phyloP scores from a whole-genome alignment of 2,113 vertebrate genomes.

The Passer montanus region DNA sequence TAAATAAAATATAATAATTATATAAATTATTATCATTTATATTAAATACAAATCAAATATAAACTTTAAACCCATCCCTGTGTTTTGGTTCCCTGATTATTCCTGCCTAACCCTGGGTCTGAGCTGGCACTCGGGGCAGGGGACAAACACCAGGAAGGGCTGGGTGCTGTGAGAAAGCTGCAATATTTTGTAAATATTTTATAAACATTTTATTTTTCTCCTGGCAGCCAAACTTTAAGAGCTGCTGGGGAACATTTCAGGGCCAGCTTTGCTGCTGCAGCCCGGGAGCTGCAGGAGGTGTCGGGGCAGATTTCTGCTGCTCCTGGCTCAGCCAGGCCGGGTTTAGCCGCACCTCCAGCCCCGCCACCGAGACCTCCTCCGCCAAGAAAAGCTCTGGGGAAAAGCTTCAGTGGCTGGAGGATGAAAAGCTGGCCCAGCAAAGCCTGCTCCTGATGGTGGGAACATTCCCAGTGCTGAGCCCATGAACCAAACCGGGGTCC shows the following conservation, averaged over 20 bases:
- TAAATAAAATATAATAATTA: not conserved
- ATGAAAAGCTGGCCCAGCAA: not conserved
- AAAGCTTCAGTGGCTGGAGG: not conserved
- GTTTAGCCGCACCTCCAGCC: not conserved
- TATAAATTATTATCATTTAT: too few species aligned
- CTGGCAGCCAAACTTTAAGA: not conserved
- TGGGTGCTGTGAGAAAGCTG: not conserved
- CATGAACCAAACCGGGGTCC: not conserved
- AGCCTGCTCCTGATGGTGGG: not conserved
- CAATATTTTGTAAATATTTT: too few species aligned
- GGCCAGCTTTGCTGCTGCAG: not conserved
- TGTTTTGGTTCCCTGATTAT: not conserved
- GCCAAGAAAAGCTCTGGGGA: not conserved
- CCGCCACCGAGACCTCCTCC: not conserved
- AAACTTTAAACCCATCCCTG: not conserved
- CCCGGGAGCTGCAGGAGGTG: not conserved
- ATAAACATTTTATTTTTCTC: not conserved
- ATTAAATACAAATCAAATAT: not conserved
- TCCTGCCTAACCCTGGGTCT: not conserved
- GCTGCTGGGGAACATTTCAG: not conserved
- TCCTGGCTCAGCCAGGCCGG: not conserved
- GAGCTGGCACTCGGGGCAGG: not conserved
- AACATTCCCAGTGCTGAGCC: not conserved
- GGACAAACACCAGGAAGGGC: not conserved
- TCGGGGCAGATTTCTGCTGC: not conserved